Percentiles rank a stretch among this genome's conserved stretches.
Evolutionary conservation across 2,113 vertebrate species (phyloP).

Genomic region (Bos taurus): ARS-UCD2.0 NC_037338.1:3512501-3513000

Average conservation of each 20-base stretch:
- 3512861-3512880: not conserved
- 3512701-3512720: not conserved
- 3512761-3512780: not conserved
- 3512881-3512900: not conserved
- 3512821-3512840: not conserved
- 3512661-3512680: not conserved
- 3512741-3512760: not conserved
- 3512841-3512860: not conserved
- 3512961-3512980: not conserved
- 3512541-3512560: not conserved
- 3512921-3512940: not conserved
- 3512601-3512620: accelerated
- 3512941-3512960: not conserved
- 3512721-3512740: not conserved
- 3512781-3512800: not conserved
- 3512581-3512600: not conserved
- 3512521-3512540: not conserved
- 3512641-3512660: not conserved
- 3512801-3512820: not conserved
- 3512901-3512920: not conserved
- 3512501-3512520: not conserved
- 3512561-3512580: not conserved
- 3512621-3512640: not conserved
- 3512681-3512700: not conserved
- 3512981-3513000: not conserved